Conservation (phyloP, 2,888 invertebrate genomes). For the Herminia tarsipennalis region DNA sequence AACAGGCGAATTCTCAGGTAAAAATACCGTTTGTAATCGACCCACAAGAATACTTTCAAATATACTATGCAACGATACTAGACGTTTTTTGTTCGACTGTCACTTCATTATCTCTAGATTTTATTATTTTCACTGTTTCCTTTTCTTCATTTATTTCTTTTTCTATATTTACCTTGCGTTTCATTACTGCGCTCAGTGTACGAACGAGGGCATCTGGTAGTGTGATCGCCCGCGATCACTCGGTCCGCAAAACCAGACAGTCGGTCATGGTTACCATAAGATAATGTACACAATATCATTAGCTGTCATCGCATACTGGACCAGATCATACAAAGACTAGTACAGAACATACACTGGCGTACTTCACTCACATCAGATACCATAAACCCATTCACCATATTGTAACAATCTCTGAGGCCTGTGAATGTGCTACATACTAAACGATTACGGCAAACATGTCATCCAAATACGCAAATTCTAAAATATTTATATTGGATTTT, state of each 20-base stretch:
- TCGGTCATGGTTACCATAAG: constrained; percentile 52
- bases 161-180: constrained; percentile 65
- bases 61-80: constrained; percentile 83
- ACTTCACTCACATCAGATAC: constrained; percentile 82
- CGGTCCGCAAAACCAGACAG: constrained; percentile 53
- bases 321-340: constrained; percentile 77
- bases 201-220: constrained; percentile 59
- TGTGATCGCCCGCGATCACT: constrained; percentile 51
- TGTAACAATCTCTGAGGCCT: constrained; percentile 70
- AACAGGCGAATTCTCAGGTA: constrained; percentile 90
- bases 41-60: constrained; percentile 82
- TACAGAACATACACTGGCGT: constrained; percentile 80
- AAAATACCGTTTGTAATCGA: constrained; percentile 83
- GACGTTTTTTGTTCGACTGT: constrained; percentile 78
- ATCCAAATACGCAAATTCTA: too few species aligned
- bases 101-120: constrained; percentile 81
- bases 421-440: constrained; percentile 75
- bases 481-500: neutral
- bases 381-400: constrained; percentile 77
- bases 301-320: constrained; percentile 77
- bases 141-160: constrained; percentile 67
- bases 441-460: too few species aligned
- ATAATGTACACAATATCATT: constrained; percentile 70
- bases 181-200: constrained; percentile 77
- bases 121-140: constrained; percentile 75